Percentiles rank a stretch among this genome's conserved stretches.
Evolutionary conservation across 2,797 vertebrate species (phyloP).

Genomic region (Malacoraja senta): DNA sequence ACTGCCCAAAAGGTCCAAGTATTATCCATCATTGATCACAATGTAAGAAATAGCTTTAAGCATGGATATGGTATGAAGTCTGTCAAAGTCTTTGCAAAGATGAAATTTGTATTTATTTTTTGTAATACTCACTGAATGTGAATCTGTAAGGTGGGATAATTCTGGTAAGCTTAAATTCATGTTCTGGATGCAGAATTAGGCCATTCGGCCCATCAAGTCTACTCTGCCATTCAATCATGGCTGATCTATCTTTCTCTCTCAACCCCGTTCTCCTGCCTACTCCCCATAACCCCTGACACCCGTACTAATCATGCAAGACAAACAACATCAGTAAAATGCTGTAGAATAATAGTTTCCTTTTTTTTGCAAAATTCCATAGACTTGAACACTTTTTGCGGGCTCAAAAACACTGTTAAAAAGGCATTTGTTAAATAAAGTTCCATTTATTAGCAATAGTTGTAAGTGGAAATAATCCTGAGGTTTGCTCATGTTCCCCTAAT

Average conservation of each 20-base stretch:
- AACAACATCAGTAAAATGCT: neutral
- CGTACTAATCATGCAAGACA: too few species aligned
- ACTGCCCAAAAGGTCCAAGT: neutral
- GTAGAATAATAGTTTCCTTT: neutral
- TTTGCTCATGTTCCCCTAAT: slow-evolving; percentile 32
- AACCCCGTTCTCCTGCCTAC: too few species aligned
- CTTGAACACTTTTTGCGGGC: neutral
- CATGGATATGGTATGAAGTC: neutral
- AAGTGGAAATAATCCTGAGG: neutral
- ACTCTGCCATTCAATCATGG: too few species aligned
- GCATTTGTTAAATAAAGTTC: neutral
- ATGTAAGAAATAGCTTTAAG: neutral
- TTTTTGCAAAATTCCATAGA: neutral
- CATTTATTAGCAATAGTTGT: neutral
- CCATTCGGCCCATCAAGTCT: too few species aligned
- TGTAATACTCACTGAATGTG: neutral
- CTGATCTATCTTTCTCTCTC: too few species aligned
- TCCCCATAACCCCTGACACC: too few species aligned
- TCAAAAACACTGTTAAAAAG: neutral
- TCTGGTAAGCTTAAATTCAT: neutral
- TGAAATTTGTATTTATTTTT: neutral
- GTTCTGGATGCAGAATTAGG: too few species aligned
- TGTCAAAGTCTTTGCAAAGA: neutral
- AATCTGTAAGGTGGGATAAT: neutral
- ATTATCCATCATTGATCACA: neutral